Evolutionary conservation across 2,797 vertebrate species (phyloP), one percentile per base, ranked within the genome.

Genomic region (Hoplostethus atlanticus): DNA sequence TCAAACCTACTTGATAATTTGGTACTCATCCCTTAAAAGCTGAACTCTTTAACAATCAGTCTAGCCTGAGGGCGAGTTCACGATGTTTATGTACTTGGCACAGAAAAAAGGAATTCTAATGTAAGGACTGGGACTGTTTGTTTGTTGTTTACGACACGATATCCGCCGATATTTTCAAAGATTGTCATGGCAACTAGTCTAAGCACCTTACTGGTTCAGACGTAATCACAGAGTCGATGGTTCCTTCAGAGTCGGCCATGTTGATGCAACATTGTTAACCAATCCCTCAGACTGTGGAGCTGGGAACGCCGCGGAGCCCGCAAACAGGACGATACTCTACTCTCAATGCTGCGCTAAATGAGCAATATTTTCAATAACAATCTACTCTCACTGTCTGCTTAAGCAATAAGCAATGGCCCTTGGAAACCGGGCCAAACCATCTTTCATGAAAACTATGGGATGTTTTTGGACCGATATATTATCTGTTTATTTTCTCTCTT

Each of bases 71-170:
- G 74, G 44, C 36, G 48, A 17, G 54, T 57, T 69, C 51, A 65
- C 76, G 71, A 72, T 40, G 38, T 80, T 85, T 66, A 71, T 79
- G 61, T 64, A 77, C 62, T 68, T 31, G 64, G 53, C 81, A 5
- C 68, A 74, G 60, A 71, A 63, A 64, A 70, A 38, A 63, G 44
- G 21, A 30, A 63, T 71, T 71, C 40, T 50, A 60, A 66, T 59
- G 68, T 61, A 73, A 6, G 31, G 50, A 59, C 64, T 79, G 79
- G 21, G 21, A 21, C 21, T 21, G 21, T 1, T 21, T 21, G 21
- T 21, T 21, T 21, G 1, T 21, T 21, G 21, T 21, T 21, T 21
- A 21, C 21, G 21, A 21, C 21, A 21, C 21, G 21, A 21, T 21
- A 21, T 21, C 21, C 21, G 21, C 21, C 21, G 21, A 21, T 21